A percentile compares a stretch with the other conserved stretches of the same genome.
Conservation (phyloP, 2,888 invertebrate genomes). For the Omphaloscelis lunosa region DNA sequence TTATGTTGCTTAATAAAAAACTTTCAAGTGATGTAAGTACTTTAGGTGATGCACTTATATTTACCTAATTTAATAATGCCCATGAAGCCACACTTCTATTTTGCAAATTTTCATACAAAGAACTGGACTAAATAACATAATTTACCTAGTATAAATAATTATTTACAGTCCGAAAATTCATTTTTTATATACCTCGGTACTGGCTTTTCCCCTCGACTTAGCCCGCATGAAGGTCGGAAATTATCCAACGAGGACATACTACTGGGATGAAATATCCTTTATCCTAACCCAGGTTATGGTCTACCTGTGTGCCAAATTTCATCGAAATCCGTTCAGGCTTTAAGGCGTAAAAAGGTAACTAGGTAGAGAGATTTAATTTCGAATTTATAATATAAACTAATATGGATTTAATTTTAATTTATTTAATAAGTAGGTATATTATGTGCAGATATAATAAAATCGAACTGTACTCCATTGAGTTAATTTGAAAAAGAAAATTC, state of each 20-base stretch:
- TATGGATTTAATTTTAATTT: background rate
- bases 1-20: slow-evolving; percentile 21
- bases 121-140: background rate
- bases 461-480: background rate
- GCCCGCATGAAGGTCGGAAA: background rate
- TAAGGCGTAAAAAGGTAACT: background rate
- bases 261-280: background rate
- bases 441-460: slow-evolving; percentile 6
- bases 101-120: background rate
- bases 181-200: background rate
- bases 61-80: background rate
- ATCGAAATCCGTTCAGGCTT: background rate
- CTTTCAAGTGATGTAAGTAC: background rate
- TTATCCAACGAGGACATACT: background rate
- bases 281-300: background rate
- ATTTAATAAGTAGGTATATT: background rate
- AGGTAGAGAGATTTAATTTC: background rate
- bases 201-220: background rate
- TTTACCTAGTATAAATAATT: background rate
- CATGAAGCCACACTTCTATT: background rate
- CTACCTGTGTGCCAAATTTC: background rate
- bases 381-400: background rate
- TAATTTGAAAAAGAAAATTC: slow-evolving; percentile 12
- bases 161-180: background rate
- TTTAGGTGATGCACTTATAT: background rate